Evolutionary conservation across 2,888 invertebrate species (phyloP).

Genomic region (Mesorhabditis spiculigera): DNA sequence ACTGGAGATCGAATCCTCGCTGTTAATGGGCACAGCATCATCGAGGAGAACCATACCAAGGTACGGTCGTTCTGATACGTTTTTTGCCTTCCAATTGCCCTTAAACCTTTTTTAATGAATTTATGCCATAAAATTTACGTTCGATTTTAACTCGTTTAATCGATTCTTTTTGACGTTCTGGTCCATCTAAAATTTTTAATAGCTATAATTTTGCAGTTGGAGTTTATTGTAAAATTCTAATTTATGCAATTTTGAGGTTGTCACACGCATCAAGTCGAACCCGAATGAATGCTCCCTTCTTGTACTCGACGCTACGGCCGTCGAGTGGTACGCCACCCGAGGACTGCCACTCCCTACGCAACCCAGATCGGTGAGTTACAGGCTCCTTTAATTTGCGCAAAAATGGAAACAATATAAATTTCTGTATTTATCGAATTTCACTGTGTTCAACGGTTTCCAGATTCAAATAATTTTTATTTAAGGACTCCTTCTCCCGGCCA

Average conservation of each 20-base stretch:
- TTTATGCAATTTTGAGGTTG: slow-evolving; percentile 34
- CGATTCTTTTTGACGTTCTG: too few species aligned
- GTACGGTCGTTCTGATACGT: slow-evolving; percentile 19
- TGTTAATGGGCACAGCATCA: slow-evolving; percentile 53
- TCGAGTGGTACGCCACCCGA: slow-evolving; percentile 67
- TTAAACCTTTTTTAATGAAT: neutral
- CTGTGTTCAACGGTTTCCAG: neutral
- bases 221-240: neutral
- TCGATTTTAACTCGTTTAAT: too few species aligned
- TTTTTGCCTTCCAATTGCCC: neutral
- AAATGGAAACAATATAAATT: neutral
- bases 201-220: too few species aligned
- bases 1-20: slow-evolving; percentile 55
- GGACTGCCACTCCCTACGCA: slow-evolving; percentile 38
- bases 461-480: neutral
- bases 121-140: too few species aligned
- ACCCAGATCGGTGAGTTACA: slow-evolving; percentile 20
- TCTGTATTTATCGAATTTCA: neutral
- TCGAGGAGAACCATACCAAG: slow-evolving; percentile 49
- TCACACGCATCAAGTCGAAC: slow-evolving; percentile 49
- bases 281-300: slow-evolving; percentile 74
- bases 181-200: too few species aligned
- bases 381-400: neutral
- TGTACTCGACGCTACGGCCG: slow-evolving; percentile 76
- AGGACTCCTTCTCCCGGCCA: neutral